Base-by-base conservation (phyloP, 2,888 invertebrate genomes). In the Sphecodes monilicornis region DNA sequence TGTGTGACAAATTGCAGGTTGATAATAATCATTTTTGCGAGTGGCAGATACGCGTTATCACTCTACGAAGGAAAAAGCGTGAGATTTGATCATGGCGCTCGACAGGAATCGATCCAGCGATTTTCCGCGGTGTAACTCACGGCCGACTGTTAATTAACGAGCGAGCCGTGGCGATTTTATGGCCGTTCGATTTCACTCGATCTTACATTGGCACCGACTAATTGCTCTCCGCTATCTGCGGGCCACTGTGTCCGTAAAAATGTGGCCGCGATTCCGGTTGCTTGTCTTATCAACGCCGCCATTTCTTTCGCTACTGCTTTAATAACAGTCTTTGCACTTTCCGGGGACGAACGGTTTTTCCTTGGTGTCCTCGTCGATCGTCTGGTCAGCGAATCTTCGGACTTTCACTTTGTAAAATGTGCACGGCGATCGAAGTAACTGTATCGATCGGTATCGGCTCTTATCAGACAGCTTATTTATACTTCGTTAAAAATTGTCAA, bases 131-230 rank as follows among this genome's bases (percentile, higher is more conserved):
- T 16, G 41, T 29, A 32, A 36, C 41, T 41, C 11, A 46, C 16
- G 39, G 13, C 29, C 29, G 16, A 50, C n/a, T 69, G 80, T 82
- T 74, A 69, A 74, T 76, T 71, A 71, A 46, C 66, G 66, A 76
- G 18, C 41, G 18, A 26, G 43, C 16, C 46, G 46, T n/a, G n/a
- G 16, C 76, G 76, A 76, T 76, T 76, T 83, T 82, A 83, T 43
- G 57, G 57, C 36, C 72, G 22, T 36, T 50, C 22, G 68, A 82
- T 82, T 83, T 73, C 72, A n/a, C 76, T 68, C 76, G 82, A 83
- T 82, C 68, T 83, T 73, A 82, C 83, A 76, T 72, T 72, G 72
- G 18, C 72, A n/a, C n/a, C 82, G 83, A 82, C 83, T 82, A 83
- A 83, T 82, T 82, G 83, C 82, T 73, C 50, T 83, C 83, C 69